Evolutionary conservation across 1,140 invertebrate genomes (phyloP).

Genomic region (Caenorhabditis inopinata): DNA sequence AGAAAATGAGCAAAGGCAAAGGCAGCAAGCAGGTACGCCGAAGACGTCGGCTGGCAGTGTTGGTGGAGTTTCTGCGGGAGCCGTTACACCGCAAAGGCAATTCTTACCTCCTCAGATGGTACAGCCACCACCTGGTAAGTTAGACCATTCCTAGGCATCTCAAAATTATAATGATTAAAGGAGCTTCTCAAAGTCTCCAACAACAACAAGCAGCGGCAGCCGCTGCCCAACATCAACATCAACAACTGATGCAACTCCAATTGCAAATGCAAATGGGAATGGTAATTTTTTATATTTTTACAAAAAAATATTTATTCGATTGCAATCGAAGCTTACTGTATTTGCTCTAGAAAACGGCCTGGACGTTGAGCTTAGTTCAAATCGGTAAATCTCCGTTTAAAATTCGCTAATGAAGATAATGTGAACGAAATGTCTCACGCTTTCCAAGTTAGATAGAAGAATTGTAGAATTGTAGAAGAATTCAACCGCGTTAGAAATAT

Average conservation of each 20-base stretch:
- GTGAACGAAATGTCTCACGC: no score
- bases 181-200: neutral
- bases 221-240: neutral
- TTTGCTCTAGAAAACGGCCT: no score
- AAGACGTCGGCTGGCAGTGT: neutral
- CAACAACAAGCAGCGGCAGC: neutral
- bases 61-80: neutral
- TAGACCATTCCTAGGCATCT: neutral
- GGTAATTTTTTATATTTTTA: neutral
- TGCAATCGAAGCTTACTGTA: no score
- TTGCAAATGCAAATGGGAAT: slow-evolving; percentile 18
- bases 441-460: no score
- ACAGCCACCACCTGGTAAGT: neutral
- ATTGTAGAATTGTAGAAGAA: no score
- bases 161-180: neutral
- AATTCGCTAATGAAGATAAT: no score
- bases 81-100: neutral
- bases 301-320: no score
- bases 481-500: no score
- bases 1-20: neutral
- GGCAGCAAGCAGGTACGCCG: neutral
- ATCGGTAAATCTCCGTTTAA: no score
- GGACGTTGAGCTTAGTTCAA: no score
- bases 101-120: slow-evolving; percentile 3
- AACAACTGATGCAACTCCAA: neutral